These are phyloP conservation scores for Dryas iulia DNA, from an alignment of 1,140 invertebrate genomes.

Conservation along the genomic window DNA sequence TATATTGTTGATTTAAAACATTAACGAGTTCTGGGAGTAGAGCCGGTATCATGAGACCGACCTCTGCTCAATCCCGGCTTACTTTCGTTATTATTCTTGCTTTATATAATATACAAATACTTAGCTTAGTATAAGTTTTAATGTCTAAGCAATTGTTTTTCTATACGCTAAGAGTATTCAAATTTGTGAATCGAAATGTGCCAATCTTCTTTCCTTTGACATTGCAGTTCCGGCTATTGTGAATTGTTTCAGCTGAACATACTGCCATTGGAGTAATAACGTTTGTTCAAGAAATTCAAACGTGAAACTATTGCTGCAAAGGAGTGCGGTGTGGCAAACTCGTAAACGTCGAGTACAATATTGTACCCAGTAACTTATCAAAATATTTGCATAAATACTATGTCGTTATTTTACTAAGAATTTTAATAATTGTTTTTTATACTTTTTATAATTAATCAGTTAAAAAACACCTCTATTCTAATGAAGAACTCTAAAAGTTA, in stretches of 20 bases:
- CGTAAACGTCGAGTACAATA: slow-evolving; percentile 7
- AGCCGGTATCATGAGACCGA: slow-evolving; percentile 39
- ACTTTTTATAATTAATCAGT: too few species aligned
- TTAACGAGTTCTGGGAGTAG: slow-evolving; percentile 62
- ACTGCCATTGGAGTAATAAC: slow-evolving; percentile 65
- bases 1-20: slow-evolving; percentile 32
- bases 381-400: slow-evolving; percentile 7
- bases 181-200: slow-evolving; percentile 45
- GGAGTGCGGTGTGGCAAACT: slow-evolving; percentile 42
- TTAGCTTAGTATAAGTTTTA: not conserved
- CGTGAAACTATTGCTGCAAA: slow-evolving; percentile 62
- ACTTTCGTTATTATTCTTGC: slow-evolving; percentile 24
- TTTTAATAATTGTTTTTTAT: not conserved
- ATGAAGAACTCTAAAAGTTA: too few species aligned
- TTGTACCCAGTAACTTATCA: slow-evolving; percentile 6
- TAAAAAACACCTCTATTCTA: too few species aligned
- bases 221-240: slow-evolving; percentile 59
- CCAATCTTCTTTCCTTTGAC: slow-evolving; percentile 62
- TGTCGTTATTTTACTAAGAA: not conserved
- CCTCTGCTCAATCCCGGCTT: slow-evolving; percentile 32
- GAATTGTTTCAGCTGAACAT: slow-evolving; percentile 69
- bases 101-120: not conserved
- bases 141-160: not conserved
- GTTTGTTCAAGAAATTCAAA: slow-evolving; percentile 72
- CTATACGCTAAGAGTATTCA: slow-evolving; percentile 26